Evolutionary conservation across 2,113 vertebrate genomes (phyloP), one percentile per base, ranked within the genome.

Genomic region (Sakesphorus luctuosus): DNA sequence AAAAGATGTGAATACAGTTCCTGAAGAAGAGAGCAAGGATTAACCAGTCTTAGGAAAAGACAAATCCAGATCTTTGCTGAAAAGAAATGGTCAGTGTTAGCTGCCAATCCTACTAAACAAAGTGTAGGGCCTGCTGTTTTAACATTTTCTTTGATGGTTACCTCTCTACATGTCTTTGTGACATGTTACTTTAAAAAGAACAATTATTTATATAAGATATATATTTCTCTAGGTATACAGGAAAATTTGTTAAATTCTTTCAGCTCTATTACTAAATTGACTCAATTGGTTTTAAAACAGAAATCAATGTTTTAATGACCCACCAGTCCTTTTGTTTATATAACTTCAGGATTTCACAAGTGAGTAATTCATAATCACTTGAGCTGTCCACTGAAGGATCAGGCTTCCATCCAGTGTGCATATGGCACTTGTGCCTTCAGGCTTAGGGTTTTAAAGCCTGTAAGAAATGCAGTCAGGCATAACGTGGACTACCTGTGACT

Each of bases 381-480:
- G 72, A 94, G 76, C 79, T 86, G 50, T n/a, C 90, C 94, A 91
- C 40, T 63, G 82, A 85, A 83, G 68, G 75, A 85, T 90, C 85
- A 86, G 47, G 72, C 82, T 95, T 87, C 76, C 83, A 88, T n/a
- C 61, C 75, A 80, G 24, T 15, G 47, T 74, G 52, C 72, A 81
- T 65, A 91, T 26, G 28, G 80, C 56, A 69, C 79, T 93, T 52
- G 55, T 88, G 90, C 68, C 90, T 86, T 72, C 63, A 72, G 85
- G 94, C 93, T 94, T 65, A 78, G 76, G 46, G 44, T 55, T 94
- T 93, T 90, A 93, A 76, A 93, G 83, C 28, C 65, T 43, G 59
- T 77, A 74, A 94, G 82, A 95, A 96, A 92, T 80, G 92, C 82
- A 96, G 90, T 36, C 59, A 92, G 65, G 87, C 93, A 66, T 67